Evolutionary conservation across 2,113 vertebrate species (phyloP).

Genomic region (Hepsetus odoe): DNA sequence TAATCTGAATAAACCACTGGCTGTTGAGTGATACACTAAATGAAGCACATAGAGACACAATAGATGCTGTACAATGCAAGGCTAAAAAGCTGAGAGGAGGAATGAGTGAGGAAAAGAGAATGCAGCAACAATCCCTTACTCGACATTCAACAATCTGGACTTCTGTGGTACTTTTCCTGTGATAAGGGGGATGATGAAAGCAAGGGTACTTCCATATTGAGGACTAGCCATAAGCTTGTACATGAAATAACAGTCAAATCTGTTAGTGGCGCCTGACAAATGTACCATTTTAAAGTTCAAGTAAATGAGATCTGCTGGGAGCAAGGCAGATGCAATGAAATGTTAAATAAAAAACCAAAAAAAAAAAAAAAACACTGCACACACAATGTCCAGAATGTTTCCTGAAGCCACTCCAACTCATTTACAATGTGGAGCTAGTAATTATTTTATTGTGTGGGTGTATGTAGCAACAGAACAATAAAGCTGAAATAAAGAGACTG

Average conservation of each 20-base stretch:
- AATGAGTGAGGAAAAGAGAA: not conserved
- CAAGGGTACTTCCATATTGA: not conserved
- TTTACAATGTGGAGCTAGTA: not conserved
- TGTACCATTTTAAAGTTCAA: not conserved
- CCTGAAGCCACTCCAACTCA: not conserved
- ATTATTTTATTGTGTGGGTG: not conserved
- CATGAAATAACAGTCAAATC: not conserved
- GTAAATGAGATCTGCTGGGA: no score
- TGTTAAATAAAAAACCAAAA: not conserved
- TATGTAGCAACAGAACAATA: not conserved
- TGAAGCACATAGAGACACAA: not conserved
- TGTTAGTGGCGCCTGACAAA: fast-evolving
- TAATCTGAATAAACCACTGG: not conserved
- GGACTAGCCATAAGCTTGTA: not conserved
- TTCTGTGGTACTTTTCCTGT: not conserved
- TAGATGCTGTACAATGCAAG: conserved; percentile 40
- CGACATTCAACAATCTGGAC: not conserved
- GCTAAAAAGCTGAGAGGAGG: not conserved
- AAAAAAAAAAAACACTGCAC: no score
- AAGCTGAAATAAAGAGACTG: not conserved
- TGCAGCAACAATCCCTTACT: not conserved
- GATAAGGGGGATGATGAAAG: not conserved
- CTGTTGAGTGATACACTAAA: not conserved
- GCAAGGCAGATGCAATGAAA: no score
- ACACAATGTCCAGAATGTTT: conserved; percentile 3